A percentile compares a stretch with the other conserved stretches of the same genome.
Evolutionary conservation across 2,797 vertebrate species (phyloP).

Genomic region (Poeciliopsis gracilis): DNA sequence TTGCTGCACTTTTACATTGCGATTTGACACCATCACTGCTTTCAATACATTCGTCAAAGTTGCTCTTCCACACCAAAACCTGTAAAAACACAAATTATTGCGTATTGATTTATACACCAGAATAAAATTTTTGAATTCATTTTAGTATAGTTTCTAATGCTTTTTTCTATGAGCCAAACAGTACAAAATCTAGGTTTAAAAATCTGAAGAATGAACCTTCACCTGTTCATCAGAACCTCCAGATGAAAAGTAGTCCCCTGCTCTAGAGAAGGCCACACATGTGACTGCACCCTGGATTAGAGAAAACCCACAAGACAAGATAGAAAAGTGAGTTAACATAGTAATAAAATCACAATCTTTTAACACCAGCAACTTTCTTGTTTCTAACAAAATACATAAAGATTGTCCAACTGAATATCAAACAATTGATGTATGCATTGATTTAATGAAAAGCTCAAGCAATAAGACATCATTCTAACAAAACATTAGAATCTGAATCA

Average conservation of each 20-base stretch:
- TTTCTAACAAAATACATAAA: background rate
- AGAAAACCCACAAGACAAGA: slow-evolving; percentile 13
- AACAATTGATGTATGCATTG: background rate
- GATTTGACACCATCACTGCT: slow-evolving; percentile 70
- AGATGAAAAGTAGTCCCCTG: slow-evolving; percentile 90
- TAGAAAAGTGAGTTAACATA: background rate
- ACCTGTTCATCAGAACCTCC: slow-evolving; percentile 96
- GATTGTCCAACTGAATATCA: background rate
- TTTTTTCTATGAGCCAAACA: background rate
- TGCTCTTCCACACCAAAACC: slow-evolving; percentile 98
- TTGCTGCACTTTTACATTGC: slow-evolving; percentile 58
- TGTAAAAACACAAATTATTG: slow-evolving; percentile 53
- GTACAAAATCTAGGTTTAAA: background rate
- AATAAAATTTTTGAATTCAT: background rate
- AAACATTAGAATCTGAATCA: background rate
- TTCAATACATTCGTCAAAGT: slow-evolving; percentile 85
- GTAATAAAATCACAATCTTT: background rate
- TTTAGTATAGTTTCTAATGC: background rate
- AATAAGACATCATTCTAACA: background rate
- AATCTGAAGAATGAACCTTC: slow-evolving; percentile 20
- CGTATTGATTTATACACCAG: background rate
- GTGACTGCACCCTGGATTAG: slow-evolving; percentile 86
- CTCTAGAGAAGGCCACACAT: slow-evolving; percentile 89
- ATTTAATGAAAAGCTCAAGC: background rate
- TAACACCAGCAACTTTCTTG: background rate